Conservation (phyloP, 1,140 invertebrate genomes). For the Eupristina koningsbergeri region DNA sequence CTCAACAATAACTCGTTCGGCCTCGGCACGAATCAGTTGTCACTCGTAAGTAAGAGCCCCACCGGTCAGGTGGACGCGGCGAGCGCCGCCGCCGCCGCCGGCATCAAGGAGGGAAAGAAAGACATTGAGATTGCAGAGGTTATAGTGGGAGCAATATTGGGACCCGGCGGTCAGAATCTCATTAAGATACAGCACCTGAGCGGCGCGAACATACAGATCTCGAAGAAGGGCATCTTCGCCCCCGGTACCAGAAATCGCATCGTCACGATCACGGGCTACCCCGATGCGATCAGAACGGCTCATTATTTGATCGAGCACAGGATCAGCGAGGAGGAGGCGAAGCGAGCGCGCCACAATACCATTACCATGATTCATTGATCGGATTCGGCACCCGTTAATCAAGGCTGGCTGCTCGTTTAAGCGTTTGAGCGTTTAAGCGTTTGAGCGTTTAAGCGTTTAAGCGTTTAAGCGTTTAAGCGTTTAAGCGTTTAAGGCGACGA, state of each 20-base stretch:
- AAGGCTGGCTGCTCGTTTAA: conserved; percentile 39
- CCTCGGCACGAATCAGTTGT: conserved; percentile 83
- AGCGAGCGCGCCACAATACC: conserved; percentile 90
- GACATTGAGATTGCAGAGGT: conserved; percentile 92
- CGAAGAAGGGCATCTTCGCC: conserved; percentile 97
- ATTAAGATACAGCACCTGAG: conserved; percentile 97
- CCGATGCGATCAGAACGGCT: conserved; percentile 89
- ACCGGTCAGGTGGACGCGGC: conserved; percentile 79
- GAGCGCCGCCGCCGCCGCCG: conserved; percentile 70
- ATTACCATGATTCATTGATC: conserved; percentile 81
- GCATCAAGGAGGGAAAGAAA: conserved; percentile 86
- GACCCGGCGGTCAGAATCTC: conserved; percentile 93
- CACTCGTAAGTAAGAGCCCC: conserved; percentile 89
- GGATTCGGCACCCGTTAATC: conserved; percentile 36
- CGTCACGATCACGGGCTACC: conserved; percentile 93
- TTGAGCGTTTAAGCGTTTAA: too few relatives aligned
- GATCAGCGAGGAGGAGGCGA: conserved; percentile 94
- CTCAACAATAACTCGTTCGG: conserved; percentile 85
- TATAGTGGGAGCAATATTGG: conserved; percentile 97
- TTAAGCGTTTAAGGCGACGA: too few relatives aligned
- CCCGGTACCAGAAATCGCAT: conserved; percentile 97
- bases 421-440: not conserved
- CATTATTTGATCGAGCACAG: conserved; percentile 96
- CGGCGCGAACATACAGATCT: conserved; percentile 97
- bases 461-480: too few relatives aligned